Conservation (phyloP, 37 sponge, comb jelly and placozoan genomes). For the Theonella swinhoei region DNA sequence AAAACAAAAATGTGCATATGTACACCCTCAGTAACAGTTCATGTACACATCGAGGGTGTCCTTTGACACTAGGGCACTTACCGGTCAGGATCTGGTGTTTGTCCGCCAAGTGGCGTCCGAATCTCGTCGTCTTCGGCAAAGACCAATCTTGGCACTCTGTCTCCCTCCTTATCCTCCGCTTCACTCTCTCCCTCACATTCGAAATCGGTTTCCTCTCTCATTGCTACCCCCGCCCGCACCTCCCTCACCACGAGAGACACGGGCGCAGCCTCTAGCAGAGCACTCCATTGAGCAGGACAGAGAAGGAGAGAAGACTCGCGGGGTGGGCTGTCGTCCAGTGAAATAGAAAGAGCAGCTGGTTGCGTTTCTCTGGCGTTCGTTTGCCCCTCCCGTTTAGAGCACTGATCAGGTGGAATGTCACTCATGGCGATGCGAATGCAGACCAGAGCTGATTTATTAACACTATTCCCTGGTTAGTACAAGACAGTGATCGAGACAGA, state of each 20-base stretch:
- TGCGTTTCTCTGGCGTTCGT: neutral
- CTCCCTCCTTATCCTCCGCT: neutral
- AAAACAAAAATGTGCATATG: no score
- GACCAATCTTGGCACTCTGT: neutral
- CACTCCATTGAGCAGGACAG: slow-evolving; percentile 53
- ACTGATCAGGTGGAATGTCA: no score
- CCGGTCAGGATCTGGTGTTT: neutral
- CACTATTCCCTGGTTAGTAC: no score
- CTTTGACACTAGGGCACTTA: no score
- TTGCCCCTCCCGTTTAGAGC: no score
- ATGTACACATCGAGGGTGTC: no score
- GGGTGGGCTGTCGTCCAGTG: neutral
- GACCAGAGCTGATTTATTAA: no score
- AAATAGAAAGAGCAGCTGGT: neutral
- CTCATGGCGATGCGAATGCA: no score
- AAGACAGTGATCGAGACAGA: no score
- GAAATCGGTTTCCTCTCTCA: neutral
- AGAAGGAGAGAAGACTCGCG: slow-evolving; percentile 23
- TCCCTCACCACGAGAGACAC: slow-evolving; percentile 30
- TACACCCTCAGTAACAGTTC: no score
- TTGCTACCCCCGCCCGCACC: neutral
- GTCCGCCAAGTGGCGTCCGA: neutral
- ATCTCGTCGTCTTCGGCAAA: neutral
- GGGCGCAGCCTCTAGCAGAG: slow-evolving; percentile 58
- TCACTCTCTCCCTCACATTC: neutral